Base-by-base conservation (phyloP, 2,888 invertebrate species). In the Cotesia congregata region DNA sequence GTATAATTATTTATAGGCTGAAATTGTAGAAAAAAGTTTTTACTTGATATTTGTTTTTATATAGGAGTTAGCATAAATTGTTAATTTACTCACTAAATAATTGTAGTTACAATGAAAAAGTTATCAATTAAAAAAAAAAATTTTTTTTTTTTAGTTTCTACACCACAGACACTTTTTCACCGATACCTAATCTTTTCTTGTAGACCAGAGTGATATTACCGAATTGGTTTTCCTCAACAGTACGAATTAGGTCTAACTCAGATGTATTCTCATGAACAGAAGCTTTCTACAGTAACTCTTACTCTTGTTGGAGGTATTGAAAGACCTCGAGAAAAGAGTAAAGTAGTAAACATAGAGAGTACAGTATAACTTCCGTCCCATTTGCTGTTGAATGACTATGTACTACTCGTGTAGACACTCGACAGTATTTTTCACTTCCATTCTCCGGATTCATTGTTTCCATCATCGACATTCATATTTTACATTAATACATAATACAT, bases 351-450 rank as follows among this genome's bases (percentile, higher is more conserved):
- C 50, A 50, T 50, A 50, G 9, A 50, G 9, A 50, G 50, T 50
- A 50, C 50, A 50, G 12, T 50, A 4, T 30, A 72, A 65, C 72
- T 73, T 73, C 65, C 72, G 72, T 41, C 72, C 67, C 65, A 73
- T 67, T 73, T 73, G 72, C 65, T 38, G 20, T 20, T 67, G 64
- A 73, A 73, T 73, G 41, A 41, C 50, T 50, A 50, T 50, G 20
- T 65, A 12, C 30, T 59, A 67, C 72, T 15, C 38, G 17, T 72
- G 61, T 15, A n/a, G 39, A 72, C 62, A 72, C 62, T 72, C 62
- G 72, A 72, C 9, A 7, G 69, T 69, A 50, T 72, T 39, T 30
- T 40, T 41, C 72, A 17, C 30, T 30, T 40, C 41, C 6, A 41
- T 50, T 65, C 65, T 50, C 5, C 30, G 17, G 30, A 50, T 50